phyloP scores from a whole-genome alignment of 1,140 invertebrate genomes.

The Galendromus occidentalis region DNA sequence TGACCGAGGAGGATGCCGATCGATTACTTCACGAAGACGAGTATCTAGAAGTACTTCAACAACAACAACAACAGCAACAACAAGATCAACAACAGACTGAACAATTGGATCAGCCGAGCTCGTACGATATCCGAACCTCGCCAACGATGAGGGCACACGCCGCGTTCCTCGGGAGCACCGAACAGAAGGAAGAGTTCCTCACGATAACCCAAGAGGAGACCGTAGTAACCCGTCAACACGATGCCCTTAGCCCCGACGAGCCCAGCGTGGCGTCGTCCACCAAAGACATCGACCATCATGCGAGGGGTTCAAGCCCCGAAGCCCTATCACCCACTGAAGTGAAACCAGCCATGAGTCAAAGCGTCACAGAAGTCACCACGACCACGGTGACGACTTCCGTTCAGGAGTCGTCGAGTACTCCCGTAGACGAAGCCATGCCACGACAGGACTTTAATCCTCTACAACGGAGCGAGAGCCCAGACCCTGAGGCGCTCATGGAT shows the following conservation, averaged over 20 bases:
- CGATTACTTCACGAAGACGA: not conserved
- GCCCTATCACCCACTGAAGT: not conserved
- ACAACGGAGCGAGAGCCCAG: not conserved
- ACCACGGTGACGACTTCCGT: not conserved
- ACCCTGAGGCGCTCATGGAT: not conserved
- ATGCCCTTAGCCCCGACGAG: not conserved
- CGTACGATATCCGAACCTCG: not conserved
- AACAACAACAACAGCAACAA: not conserved
- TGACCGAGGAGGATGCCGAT: conserved; percentile 7
- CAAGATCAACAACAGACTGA: not conserved
- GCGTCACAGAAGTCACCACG: not conserved
- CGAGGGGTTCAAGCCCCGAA: not conserved
- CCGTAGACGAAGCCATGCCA: not conserved
- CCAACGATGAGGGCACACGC: not conserved
- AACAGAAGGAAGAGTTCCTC: not conserved
- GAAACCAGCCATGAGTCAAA: not conserved
- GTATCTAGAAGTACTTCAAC: not conserved
- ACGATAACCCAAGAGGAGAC: not conserved
- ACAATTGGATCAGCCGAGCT: not conserved
- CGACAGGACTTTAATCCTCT: not conserved
- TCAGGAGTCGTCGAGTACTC: not conserved
- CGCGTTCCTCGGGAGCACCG: not conserved
- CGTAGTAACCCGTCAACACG: not conserved
- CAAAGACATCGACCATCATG: not conserved
- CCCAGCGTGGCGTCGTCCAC: not conserved